Conservation (phyloP, 64 coral and sea anemone genomes). For the Astreopora myriophthalma region DNA sequence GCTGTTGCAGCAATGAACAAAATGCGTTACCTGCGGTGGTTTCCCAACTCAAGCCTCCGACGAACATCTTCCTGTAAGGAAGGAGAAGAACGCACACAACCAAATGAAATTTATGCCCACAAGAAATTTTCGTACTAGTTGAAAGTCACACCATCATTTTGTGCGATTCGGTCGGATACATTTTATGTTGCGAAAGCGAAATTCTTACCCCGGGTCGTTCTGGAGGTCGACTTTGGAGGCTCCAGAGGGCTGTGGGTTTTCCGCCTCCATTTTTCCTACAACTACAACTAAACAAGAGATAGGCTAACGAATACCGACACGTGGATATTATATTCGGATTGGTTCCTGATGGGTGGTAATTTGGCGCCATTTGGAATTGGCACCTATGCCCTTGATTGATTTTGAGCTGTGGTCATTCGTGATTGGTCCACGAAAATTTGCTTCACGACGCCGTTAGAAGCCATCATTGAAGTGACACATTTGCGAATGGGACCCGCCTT, state of each 20-base stretch:
- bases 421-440: slow-evolving; percentile 74
- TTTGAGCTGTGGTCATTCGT: slow-evolving; percentile 62
- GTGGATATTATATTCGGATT: slow-evolving; percentile 98
- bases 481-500: slow-evolving; percentile 69
- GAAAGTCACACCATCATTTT: slow-evolving; percentile 53
- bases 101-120: slow-evolving; percentile 41
- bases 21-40: slow-evolving; percentile 90
- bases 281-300: slow-evolving; percentile 96
- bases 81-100: slow-evolving; percentile 5
- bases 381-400: slow-evolving; percentile 92
- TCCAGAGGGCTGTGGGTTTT: slow-evolving; percentile 73
- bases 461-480: slow-evolving; percentile 67
- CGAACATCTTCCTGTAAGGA: slow-evolving; percentile 92
- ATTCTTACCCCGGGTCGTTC: slow-evolving; percentile 93
- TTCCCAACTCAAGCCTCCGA: slow-evolving; percentile 95
- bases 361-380: slow-evolving; percentile 99
- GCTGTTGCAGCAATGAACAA: neutral
- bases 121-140: slow-evolving; percentile 1
- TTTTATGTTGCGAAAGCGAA: neutral
- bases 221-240: slow-evolving; percentile 89
- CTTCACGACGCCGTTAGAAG: slow-evolving; percentile 60
- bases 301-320: slow-evolving; percentile 93
- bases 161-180: neutral
- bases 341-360: slow-evolving; percentile 95
- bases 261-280: slow-evolving; percentile 99